Conservation (phyloP, 2,113 vertebrate species). For the Apeltes quadracus region DNA sequence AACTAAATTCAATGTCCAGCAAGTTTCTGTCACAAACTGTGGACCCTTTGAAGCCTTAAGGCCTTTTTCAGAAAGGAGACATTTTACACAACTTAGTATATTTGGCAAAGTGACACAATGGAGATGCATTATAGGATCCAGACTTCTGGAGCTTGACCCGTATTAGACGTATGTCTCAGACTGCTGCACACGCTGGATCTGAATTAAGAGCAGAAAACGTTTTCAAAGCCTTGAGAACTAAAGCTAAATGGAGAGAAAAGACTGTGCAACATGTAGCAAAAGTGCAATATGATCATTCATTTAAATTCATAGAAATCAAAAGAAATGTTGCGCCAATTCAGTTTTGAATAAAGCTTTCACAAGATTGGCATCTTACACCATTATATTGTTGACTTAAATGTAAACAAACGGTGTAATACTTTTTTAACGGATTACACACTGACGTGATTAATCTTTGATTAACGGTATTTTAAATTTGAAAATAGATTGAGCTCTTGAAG, state of each 20-base stretch:
- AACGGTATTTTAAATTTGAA: constrained; percentile 24
- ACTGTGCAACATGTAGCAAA: background rate
- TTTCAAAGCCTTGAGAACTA: background rate
- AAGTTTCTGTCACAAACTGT: background rate
- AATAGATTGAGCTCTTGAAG: constrained; percentile 19
- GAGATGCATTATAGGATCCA: background rate
- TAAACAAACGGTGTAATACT: no score
- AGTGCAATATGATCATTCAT: background rate
- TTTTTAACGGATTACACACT: background rate
- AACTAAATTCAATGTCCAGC: background rate
- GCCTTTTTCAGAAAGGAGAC: background rate
- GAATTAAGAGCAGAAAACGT: background rate
- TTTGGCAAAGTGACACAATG: background rate
- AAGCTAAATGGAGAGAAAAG: constrained; percentile 2
- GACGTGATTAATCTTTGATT: constrained; percentile 12
- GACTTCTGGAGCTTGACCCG: background rate
- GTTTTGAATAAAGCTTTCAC: background rate
- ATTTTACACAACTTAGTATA: background rate
- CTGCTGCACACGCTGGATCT: background rate
- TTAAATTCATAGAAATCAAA: background rate
- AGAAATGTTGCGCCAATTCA: background rate
- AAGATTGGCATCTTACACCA: background rate
- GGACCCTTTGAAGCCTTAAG: background rate
- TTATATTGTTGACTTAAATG: background rate
- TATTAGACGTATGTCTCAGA: background rate